These are phyloP conservation scores for Saturnia japonica DNA, from an alignment of 2,888 invertebrate species.

Conservation along the genomic window DNA sequence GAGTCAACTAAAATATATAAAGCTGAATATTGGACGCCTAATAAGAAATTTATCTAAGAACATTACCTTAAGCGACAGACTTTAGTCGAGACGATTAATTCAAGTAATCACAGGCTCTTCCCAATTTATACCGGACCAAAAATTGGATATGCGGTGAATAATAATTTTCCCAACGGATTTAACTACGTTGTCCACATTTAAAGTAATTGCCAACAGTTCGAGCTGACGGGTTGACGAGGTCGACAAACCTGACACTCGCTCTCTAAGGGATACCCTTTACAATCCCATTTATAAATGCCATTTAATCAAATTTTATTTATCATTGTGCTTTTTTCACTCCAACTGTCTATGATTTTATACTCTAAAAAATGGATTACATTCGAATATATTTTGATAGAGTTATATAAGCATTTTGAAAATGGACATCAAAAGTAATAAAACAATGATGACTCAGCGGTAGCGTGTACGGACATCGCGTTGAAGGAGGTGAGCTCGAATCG, in stretches of 20 bases:
- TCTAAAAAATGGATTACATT: neutral
- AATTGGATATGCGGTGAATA: slow-evolving; percentile 77
- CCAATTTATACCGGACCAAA: slow-evolving; percentile 70
- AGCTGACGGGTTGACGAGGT: slow-evolving; percentile 67
- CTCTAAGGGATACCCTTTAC: slow-evolving; percentile 73
- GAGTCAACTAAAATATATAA: neutral
- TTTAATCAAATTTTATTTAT: slow-evolving; percentile 74
- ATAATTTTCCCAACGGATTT: slow-evolving; percentile 74
- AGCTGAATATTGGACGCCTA: too few species aligned
- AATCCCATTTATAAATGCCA: slow-evolving; percentile 77
- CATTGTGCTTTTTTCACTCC: slow-evolving; percentile 16
- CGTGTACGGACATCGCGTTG: too few species aligned
- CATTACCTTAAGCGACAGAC: neutral
- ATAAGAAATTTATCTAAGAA: neutral
- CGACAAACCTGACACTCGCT: slow-evolving; percentile 72
- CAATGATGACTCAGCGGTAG: too few species aligned
- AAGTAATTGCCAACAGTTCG: slow-evolving; percentile 79
- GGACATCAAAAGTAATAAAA: neutral
- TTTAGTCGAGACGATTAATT: slow-evolving; percentile 50
- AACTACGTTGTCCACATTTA: slow-evolving; percentile 79
- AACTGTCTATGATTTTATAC: slow-evolving; percentile 5
- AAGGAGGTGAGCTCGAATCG: too few species aligned
- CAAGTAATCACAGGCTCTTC: slow-evolving; percentile 62
- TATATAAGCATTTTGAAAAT: neutral
- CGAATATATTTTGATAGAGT: neutral